phyloP scores from a whole-genome alignment of 1,140 invertebrate species.

The Sitobion miscanthi region DNA sequence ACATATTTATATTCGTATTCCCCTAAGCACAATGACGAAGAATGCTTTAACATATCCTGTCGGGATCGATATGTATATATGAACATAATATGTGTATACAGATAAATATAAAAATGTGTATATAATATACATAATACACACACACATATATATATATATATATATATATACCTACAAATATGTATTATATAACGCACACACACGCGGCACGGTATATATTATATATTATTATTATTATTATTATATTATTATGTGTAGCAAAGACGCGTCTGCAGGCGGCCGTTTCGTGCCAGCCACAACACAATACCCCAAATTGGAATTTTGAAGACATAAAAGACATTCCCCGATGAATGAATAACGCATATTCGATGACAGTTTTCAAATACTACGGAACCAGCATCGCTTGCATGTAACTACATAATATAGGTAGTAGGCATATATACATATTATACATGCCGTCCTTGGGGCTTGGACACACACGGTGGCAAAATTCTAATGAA shows the following conservation, averaged over 20 bases:
- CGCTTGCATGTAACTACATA: conserved; percentile 14
- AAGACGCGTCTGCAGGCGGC: conserved; percentile 48
- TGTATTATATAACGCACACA: background rate
- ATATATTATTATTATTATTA: conserved; percentile 44
- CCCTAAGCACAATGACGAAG: conserved; percentile 30
- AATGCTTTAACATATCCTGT: conserved; percentile 52
- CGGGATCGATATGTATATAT: conserved; percentile 35
- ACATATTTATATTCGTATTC: conserved; percentile 27
- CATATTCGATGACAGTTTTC: conserved; percentile 51
- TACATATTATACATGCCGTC: background rate
- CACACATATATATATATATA: background rate
- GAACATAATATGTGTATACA: background rate
- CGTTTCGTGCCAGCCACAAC: background rate
- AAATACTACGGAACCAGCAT: conserved; percentile 20
- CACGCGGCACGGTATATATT: background rate
- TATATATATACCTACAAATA: background rate
- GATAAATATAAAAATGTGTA: background rate
- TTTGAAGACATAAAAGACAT: conserved; percentile 51
- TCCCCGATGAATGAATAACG: conserved; percentile 49
- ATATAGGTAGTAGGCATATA: background rate
- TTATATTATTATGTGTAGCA: conserved; percentile 46
- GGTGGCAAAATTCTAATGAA: background rate
- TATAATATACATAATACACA: background rate
- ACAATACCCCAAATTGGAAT: conserved; percentile 56
- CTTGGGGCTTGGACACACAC: background rate